Conservation (phyloP, 2,888 invertebrate genomes). For the Trileptium ribeirensis region DNA sequence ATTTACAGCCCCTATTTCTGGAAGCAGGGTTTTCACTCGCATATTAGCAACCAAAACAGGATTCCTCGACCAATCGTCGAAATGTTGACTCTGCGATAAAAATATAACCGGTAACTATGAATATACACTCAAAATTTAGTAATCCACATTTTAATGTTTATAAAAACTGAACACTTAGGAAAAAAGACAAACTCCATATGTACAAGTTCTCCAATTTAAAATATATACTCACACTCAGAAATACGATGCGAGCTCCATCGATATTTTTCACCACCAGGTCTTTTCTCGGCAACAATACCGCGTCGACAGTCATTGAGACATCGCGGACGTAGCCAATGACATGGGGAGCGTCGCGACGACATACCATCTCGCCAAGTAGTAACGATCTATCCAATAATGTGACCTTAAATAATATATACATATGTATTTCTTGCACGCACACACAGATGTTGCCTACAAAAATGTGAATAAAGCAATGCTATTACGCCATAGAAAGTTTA, state of each 20-base stretch:
- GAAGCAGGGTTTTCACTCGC: no score
- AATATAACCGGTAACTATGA: no score
- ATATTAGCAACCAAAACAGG: no score
- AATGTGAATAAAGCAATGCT: no score
- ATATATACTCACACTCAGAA: constrained; percentile 1
- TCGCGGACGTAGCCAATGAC: constrained; percentile 15
- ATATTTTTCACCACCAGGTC: constrained; percentile 16
- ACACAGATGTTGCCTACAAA: no score
- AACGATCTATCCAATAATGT: constrained; percentile 7
- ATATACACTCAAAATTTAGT: no score
- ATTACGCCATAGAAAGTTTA: no score
- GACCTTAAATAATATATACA: constrained; percentile 1
- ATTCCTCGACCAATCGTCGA: background rate
- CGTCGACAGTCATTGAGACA: constrained; percentile 4
- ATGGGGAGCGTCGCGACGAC: background rate
- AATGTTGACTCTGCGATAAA: background rate
- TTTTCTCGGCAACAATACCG: constrained; percentile 11
- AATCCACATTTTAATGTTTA: no score
- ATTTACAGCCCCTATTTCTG: no score
- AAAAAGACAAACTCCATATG: no score
- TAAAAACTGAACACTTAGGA: no score
- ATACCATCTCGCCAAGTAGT: constrained; percentile 19
- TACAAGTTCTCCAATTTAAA: background rate
- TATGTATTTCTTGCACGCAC: no score
- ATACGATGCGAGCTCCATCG: constrained; percentile 4